Base-by-base conservation (phyloP, 2,113 vertebrate genomes). In the Cepphus grylle region DNA sequence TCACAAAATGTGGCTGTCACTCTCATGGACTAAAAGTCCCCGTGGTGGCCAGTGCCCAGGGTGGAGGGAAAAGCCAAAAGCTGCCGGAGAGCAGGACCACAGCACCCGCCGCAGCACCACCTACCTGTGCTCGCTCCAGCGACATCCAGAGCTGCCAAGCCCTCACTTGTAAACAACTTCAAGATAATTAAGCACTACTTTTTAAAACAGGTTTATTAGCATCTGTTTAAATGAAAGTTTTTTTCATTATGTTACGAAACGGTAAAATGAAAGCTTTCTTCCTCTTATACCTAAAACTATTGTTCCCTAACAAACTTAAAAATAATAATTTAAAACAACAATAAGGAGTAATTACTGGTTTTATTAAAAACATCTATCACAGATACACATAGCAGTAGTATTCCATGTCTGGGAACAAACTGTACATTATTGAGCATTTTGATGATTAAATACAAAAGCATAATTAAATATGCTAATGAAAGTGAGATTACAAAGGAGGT, bases 291-390 rank as follows among this genome's bases (percentile, higher is more conserved):
- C 61, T 80, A 84, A 70, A 93, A 91, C 70, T 94, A 61, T 81
- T 86, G 87, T 66, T 88, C 67, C 65, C 25, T 80, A 85, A 95
- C 69, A 76, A 94, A 90, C 65, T 88, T 95, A 91, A 97, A 97
- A 97, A 71, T 71, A 72, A 92, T 85, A 96, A 96, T 97, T 97
- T 95, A 97, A 97, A 97, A 91, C 50, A 96, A 86, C 84, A 93
- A 94, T 92, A 97, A 88, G 88, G 86, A 95, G 83, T 96, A 98
- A 98, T 98, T 98, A 97, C 94, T 97, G 96, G 93, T 96, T 98
- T 98, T 98, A 98, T 98, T 98, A 98, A 98, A 98, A 97, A 69
- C 93, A 98, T 98, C 95, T 96, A 97, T 98, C 97, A 97, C n/a
- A 78, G 88, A 96, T 86, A 95, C 90, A 91, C 69, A 92, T 50